phyloP scores from a whole-genome alignment of 92 coral and sea anemone species.

The Epizoanthus ramosus region DNA sequence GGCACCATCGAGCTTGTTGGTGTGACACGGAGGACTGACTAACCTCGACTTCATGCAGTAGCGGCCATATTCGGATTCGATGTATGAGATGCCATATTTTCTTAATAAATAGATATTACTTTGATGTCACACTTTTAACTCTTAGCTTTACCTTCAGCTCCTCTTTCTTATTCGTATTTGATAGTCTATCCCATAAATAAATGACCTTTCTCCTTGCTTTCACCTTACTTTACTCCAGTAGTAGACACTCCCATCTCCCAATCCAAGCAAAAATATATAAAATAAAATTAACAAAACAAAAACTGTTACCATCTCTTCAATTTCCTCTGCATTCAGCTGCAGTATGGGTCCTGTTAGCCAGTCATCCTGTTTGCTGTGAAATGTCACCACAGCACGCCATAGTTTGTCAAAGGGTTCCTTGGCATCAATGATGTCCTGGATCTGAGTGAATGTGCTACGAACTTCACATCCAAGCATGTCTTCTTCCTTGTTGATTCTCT shows the following conservation, averaged over 20 bases:
- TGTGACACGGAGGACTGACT: no score
- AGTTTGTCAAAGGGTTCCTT: conserved; percentile 97
- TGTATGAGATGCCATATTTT: no score
- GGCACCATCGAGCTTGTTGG: no score
- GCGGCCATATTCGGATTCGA: no score
- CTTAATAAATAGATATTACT: neutral
- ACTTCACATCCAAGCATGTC: conserved; percentile 81
- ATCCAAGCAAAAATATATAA: neutral
- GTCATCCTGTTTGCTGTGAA: conserved; percentile 80
- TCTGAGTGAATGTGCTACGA: conserved; percentile 88
- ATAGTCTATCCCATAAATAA: neutral
- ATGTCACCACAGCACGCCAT: conserved; percentile 91
- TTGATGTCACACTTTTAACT: neutral
- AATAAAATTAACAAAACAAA: no score
- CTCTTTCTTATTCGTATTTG: no score
- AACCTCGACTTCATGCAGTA: no score
- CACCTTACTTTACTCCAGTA: neutral
- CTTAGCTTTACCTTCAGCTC: no score
- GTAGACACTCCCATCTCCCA: neutral
- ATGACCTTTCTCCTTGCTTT: no score
- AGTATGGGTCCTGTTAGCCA: conserved; percentile 88
- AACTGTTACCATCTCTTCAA: conserved; percentile 85
- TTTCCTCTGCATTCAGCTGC: conserved; percentile 88
- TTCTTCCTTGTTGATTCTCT: conserved; percentile 91
- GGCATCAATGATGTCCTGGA: conserved; percentile 90